Base-by-base conservation (phyloP, 2,888 invertebrate genomes). In the Eupithecia subumbrata region DNA sequence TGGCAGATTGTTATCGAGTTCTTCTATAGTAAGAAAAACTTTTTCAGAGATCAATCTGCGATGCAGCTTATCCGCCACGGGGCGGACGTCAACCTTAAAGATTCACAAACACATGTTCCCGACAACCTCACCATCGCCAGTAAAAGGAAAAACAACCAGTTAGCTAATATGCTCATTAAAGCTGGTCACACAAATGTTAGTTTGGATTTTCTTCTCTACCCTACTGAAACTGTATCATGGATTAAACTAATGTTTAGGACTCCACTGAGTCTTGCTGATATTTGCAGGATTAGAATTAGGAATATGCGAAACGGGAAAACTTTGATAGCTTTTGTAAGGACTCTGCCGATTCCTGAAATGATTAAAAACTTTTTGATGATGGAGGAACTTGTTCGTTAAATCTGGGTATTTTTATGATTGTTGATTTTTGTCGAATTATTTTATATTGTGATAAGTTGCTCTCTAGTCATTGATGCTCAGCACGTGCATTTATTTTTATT, bases 31-130 rank as follows among this genome's bases (percentile, higher is more conserved):
- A 48, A 16, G 8, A 18, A 18, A 48, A n/a, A 37, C 37, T 86
- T 34, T 91, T 91, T 71, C 90, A 95, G 95, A 81, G 92, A 94
- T 79, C 84, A 91, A 73, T 96, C 96, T 16, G 96, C 96, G 4
- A 90, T 94, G 66, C 86, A 95, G 16, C 90, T 96, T 14, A 95
- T 96, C 71, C 94, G 95, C 73, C 95, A 96, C 79, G 97, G 97
- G 48, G 96, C 96, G 14, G 95, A 96, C 83, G 96, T 96, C 0
- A 96, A 96, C 85, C 89, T 95, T 4, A 95, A 95, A 78, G 96
- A 96, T 82, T 91, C 96, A 75, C 92, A 95, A 73, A 92, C 95
- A 1, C 95, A 94, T 79, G 91, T 91, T 7, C 91, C 96, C 74
- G 96, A 96, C 81, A 95, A 95, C 83, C 86, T 96, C 69, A 92